These are phyloP conservation scores for Ectemnius continuus DNA, from an alignment of 2,888 invertebrate genomes.

Conservation along the genomic window DNA sequence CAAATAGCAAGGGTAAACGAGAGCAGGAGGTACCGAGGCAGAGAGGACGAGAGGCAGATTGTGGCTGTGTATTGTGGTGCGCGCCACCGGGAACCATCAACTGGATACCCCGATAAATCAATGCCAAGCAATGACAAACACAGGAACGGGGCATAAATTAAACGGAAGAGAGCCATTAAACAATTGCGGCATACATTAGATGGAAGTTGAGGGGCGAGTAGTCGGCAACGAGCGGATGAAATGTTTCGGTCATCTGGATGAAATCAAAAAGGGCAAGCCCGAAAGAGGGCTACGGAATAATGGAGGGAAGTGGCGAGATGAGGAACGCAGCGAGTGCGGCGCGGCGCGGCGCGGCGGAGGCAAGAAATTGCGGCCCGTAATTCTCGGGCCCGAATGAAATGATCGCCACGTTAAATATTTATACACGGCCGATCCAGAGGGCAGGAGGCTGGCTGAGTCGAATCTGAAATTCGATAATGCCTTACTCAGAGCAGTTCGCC, in stretches of 20 bases:
- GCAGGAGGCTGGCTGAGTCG: conserved; percentile 68
- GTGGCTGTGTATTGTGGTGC: too few relatives aligned
- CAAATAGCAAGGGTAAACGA: neutral
- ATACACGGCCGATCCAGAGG: conserved; percentile 54
- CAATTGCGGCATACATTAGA: too few relatives aligned
- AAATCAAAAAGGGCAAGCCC: neutral
- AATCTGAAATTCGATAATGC: conserved; percentile 77
- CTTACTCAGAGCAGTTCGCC: conserved; percentile 70
- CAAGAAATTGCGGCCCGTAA: conserved; percentile 49
- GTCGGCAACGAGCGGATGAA: neutral
- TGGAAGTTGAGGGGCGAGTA: too few relatives aligned
- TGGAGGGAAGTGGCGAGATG: neutral
- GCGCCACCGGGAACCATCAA: too few relatives aligned
- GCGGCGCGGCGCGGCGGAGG: too few relatives aligned
- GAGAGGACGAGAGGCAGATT: too few relatives aligned
- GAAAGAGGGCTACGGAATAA: neutral
- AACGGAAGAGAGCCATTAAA: too few relatives aligned
- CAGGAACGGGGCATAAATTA: too few relatives aligned
- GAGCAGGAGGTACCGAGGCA: too few relatives aligned
- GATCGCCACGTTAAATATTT: conserved; percentile 71
- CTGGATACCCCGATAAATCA: too few relatives aligned
- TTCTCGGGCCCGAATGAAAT: conserved; percentile 61
- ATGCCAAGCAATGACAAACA: too few relatives aligned
- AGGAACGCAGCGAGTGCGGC: conserved; percentile 14
- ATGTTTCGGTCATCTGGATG: neutral